Evolutionary conservation across 1,140 invertebrate species (phyloP).

Genomic region (Orius laevigatus): DNA sequence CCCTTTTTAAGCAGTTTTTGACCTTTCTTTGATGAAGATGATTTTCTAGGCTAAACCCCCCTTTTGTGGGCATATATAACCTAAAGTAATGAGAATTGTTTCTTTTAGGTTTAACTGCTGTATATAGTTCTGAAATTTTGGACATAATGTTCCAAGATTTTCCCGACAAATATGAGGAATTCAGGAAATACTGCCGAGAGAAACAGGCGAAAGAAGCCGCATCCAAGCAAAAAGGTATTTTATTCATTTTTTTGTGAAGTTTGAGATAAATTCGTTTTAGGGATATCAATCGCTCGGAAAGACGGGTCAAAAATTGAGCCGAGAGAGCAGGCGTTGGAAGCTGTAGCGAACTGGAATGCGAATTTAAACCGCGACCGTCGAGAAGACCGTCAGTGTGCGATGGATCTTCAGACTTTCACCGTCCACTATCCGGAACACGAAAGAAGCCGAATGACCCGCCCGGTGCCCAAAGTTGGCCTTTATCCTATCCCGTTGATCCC

Average conservation of each 20-base stretch:
- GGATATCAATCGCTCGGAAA: conserved; percentile 21
- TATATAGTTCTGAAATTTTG: conserved; percentile 77
- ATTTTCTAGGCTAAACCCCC: too few relatives aligned
- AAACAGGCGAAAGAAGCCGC: conserved; percentile 55
- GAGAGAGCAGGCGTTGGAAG: conserved; percentile 69
- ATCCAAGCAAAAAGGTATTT: conserved; percentile 45
- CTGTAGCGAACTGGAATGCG: conserved; percentile 75
- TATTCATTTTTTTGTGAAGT: neutral
- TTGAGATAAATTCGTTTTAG: neutral
- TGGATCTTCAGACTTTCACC: conserved; percentile 60
- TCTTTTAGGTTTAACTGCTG: conserved; percentile 63
- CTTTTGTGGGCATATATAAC: too few relatives aligned
- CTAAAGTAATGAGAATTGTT: too few relatives aligned
- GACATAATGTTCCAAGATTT: conserved; percentile 92
- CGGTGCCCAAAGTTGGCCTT: conserved; percentile 39
- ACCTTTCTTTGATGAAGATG: too few relatives aligned
- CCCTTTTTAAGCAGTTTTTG: too few relatives aligned
- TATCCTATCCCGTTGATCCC: conserved; percentile 85
- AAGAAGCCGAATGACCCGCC: conserved; percentile 29
- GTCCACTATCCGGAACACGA: conserved; percentile 47
- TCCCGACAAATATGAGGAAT: conserved; percentile 88
- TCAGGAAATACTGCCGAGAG: conserved; percentile 63
- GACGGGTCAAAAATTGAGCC: conserved; percentile 40
- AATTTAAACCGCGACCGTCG: conserved; percentile 55
- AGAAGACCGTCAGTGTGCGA: conserved; percentile 47